Conservation (phyloP, 2,797 vertebrate species). For the Phylloscopus collybita region DNA sequence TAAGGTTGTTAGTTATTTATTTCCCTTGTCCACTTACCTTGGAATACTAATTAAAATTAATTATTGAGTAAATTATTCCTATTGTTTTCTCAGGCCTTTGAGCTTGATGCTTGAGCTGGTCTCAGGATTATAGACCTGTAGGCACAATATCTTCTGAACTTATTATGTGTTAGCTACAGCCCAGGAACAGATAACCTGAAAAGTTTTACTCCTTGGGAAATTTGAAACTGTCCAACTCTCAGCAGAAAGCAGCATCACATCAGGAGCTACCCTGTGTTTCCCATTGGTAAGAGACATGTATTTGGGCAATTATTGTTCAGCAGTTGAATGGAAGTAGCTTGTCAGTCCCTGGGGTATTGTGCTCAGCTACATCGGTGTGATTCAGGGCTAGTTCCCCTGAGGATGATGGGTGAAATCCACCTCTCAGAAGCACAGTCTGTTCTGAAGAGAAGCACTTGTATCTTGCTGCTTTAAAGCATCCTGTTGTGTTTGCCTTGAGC, state of each 20-base stretch:
- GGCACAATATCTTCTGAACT: background rate
- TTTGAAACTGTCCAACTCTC: rapidly evolving
- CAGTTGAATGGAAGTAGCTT: background rate
- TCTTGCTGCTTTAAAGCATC: background rate
- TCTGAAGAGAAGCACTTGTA: background rate
- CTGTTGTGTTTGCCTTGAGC: background rate
- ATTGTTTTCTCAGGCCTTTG: background rate
- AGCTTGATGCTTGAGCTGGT: background rate
- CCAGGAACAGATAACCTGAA: background rate
- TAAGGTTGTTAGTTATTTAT: background rate
- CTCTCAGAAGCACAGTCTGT: background rate
- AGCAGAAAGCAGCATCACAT: background rate
- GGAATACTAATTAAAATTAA: background rate
- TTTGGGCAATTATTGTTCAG: background rate
- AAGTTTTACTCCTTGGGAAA: background rate
- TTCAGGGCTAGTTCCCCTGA: background rate
- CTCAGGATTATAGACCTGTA: background rate
- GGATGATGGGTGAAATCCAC: background rate
- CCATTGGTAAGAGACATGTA: background rate
- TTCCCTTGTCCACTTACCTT: background rate
- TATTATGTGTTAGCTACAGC: background rate
- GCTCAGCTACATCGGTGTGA: rapidly evolving
- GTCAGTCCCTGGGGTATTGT: background rate
- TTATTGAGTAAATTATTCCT: background rate
- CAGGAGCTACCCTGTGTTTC: background rate